Evolutionary conservation across 2,113 vertebrate genomes (phyloP), one percentile per base, ranked within the genome.

Genomic region (Dolichotis patagonum): DNA sequence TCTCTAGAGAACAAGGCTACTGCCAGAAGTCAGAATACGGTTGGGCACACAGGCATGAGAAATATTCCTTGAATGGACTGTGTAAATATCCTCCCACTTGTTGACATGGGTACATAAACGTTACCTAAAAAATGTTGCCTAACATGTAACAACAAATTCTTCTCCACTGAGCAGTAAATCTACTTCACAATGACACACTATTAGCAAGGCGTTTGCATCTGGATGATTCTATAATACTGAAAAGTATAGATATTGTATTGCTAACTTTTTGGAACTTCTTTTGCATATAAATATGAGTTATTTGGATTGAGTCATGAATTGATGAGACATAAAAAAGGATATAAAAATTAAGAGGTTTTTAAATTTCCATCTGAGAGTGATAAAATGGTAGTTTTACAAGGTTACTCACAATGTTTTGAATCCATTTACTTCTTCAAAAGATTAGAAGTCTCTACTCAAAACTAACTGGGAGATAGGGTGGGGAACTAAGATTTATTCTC

Each of bases 381-480:
- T 26, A 92, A 95, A 91, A 95, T 7, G 38, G 12, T 20, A 90
- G 35, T 90, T 90, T 92, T 43, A 97, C 75, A 92, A 88, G 88
- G 67, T 91, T 93, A 93, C 7, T 71, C 62, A 88, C 58, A 88
- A 52, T 43, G 26, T 91, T 97, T 97, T 93, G n/a, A 95, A 95
- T 82, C 56, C 24, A 92, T 20, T 96, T 92, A 85, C 22, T 89
- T 86, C 62, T 94, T 52, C 26, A 85, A 35, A 73, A 92, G n/a
- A 84, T 80, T 32, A 96, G 28, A 94, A 92, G 95, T 67, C 80
- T 85, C 85, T 60, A 84, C 38, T 77, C 16, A 95, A 92, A 91
- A 52, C 28, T 96, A 96, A 85, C 10, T 32, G 20, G 24, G 16
- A 17, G 56, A 20, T 58, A 20, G 56, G 43, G 8, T 52, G 2